Percentiles rank a stretch among this genome's conserved stretches.
phyloP scores from a whole-genome alignment of 2,797 vertebrate genomes.

The Kryptopterus vitreolus region DNA sequence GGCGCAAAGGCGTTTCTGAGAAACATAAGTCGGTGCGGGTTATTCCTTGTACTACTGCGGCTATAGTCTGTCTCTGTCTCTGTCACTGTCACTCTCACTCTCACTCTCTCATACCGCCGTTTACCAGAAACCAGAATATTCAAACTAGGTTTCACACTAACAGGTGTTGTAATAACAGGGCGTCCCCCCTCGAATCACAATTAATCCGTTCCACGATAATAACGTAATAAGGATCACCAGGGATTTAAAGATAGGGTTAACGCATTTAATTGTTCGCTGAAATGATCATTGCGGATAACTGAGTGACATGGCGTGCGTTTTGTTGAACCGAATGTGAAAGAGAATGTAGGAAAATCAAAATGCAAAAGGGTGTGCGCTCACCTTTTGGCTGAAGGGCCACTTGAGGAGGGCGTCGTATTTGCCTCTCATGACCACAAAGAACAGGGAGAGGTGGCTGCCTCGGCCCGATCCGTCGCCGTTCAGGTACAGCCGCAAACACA shows the following conservation, averaged over 20 bases:
- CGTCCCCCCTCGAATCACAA: too few species aligned
- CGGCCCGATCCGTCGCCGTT: constrained; percentile 93
- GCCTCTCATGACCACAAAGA: constrained; percentile 97
- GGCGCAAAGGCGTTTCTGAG: too few species aligned
- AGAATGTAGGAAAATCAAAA: not conserved
- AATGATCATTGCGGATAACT: not conserved
- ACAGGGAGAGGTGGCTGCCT: constrained; percentile 89
- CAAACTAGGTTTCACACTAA: not conserved
- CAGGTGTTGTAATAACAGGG: too few species aligned
- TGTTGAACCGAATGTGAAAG: not conserved
- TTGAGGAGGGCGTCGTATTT: constrained; percentile 87
- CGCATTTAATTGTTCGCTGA: not conserved
- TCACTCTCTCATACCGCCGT: too few species aligned
- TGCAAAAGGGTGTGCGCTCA: constrained; percentile 48
- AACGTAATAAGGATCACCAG: not conserved
- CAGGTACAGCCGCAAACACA: constrained; percentile 94
- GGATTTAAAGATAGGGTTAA: not conserved
- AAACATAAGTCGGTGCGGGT: not conserved
- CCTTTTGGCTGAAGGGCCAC: constrained; percentile 99
- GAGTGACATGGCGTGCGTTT: not conserved
- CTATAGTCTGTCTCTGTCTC: not conserved
- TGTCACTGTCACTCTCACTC: too few species aligned
- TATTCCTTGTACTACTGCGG: not conserved
- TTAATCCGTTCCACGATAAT: too few species aligned
- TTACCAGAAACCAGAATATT: not conserved